Conservation (phyloP, 2,113 vertebrate genomes). For the Solea senegalensis region DNA sequence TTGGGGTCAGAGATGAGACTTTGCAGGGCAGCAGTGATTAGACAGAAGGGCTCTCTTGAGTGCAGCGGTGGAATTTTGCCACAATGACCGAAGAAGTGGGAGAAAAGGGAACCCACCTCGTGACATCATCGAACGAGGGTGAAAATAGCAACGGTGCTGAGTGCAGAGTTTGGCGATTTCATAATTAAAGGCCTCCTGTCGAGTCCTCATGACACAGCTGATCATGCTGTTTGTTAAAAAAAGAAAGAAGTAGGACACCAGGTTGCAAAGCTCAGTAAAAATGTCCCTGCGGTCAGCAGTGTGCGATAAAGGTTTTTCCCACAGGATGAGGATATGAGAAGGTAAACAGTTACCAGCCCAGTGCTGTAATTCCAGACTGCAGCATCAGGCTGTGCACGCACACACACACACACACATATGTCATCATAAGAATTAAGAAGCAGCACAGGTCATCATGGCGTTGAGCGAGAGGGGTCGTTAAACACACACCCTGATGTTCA, state of each 20-base stretch:
- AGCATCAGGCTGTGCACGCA: conserved; percentile 28
- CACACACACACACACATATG: conserved; percentile 17
- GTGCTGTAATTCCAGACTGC: conserved; percentile 41
- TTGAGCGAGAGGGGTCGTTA: conserved; percentile 27
- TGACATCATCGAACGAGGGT: conserved; percentile 53
- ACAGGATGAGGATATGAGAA: conserved; percentile 41
- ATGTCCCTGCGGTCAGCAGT: conserved; percentile 64
- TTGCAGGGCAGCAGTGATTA: conserved; percentile 77
- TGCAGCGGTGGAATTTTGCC: conserved; percentile 66
- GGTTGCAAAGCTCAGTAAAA: conserved; percentile 62
- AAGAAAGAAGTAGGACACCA: conserved; percentile 52
- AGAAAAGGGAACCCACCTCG: conserved; percentile 10
- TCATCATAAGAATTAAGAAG: conserved; percentile 36
- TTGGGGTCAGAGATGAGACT: conserved; percentile 73
- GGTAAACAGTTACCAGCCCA: conserved; percentile 50
- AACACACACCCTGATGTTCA: conserved; percentile 47
- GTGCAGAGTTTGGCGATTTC: conserved; percentile 39
- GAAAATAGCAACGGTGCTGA: conserved; percentile 48
- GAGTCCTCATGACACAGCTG: conserved; percentile 48
- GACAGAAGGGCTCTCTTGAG: conserved; percentile 78
- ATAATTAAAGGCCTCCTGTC: conserved; percentile 41
- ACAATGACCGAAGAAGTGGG: conserved; percentile 44
- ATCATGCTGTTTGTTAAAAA: conserved; percentile 56
- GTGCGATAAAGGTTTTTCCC: conserved; percentile 46
- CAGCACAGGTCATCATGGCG: conserved; percentile 42